Conservation (phyloP, 2,113 vertebrate genomes). For the Hylia prasina region DNA sequence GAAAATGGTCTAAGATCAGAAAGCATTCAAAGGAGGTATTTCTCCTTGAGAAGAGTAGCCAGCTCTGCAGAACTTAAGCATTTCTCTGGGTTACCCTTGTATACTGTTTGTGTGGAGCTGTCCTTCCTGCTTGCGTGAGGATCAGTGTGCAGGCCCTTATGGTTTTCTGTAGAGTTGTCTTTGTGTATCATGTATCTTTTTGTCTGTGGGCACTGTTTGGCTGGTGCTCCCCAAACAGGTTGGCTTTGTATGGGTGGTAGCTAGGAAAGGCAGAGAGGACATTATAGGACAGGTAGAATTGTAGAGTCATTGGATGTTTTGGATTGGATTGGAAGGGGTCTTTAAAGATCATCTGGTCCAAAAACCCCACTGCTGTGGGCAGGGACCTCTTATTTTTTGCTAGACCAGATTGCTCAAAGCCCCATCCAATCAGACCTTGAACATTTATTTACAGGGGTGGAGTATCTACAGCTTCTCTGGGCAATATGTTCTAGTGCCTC, state of each 20-base stretch:
- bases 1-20: neutral
- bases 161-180: neutral
- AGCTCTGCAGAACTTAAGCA: neutral
- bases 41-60: neutral
- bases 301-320: neutral
- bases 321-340: neutral
- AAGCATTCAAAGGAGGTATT: neutral
- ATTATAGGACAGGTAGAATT: neutral
- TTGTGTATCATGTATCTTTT: neutral
- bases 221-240: neutral
- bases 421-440: neutral
- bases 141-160: neutral
- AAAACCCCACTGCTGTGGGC: neutral
- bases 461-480: neutral
- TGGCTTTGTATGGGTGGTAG: neutral
- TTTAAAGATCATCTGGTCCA: neutral
- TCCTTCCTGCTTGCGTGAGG: rapidly evolving
- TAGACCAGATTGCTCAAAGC: neutral
- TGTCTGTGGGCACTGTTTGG: neutral
- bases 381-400: neutral
- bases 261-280: neutral
- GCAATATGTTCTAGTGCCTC: neutral
- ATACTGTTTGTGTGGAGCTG: neutral
- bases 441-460: neutral
- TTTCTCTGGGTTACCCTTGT: neutral